Base-by-base conservation (phyloP, 2,113 vertebrate genomes). In the Megaleporinus macrocephalus region DNA sequence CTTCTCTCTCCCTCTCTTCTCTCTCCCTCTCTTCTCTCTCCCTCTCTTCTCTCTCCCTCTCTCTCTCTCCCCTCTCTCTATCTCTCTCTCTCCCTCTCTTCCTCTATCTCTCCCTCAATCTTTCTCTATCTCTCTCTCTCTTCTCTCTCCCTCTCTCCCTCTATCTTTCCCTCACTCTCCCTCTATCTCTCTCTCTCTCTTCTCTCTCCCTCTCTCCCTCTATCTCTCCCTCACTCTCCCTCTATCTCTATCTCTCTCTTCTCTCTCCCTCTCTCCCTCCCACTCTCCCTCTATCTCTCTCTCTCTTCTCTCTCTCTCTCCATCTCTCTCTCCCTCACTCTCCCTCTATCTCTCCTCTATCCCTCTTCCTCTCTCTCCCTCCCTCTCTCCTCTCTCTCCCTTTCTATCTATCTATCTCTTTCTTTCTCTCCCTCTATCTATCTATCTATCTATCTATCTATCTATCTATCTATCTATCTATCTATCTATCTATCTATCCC, bases 361-460 rank as follows among this genome's bases (percentile, higher is more conserved):
- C 85, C 81, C 79, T 68, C 24, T 77, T 30, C 71, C 81, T 75
- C 79, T 36, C n/a, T 7, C 36, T 7, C 36, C 7, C 36, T 36
- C 36, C 7, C 36, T 36, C 36, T 36, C 36, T n/a, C n/a, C n/a
- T 36, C 14, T 68, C 59, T 30, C 22, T 68, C 65, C 24, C 7
- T 51, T 61, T 63, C 11, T n/a, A n/a, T n/a, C n/a, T n/a, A n/a
- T n/a, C n/a, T n/a, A n/a, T n/a, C n/a, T n/a, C 53, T 61, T 63
- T 27, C 75, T 26, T 36, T 36, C 61, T 65, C 36, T 27, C 74
- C 44, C 33, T 18, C 57, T 76, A 22, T 11, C 57, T 16, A 27
- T 36, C 36, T 86, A 59, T 83, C 88, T 73, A 74, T 53, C 85
- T 81, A 80, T 68, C 24, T 77, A 27, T 70, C 81, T 75, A 78